Evolutionary conservation across 2,888 invertebrate genomes (phyloP).

Genomic region (Megamerina dolium): DNA sequence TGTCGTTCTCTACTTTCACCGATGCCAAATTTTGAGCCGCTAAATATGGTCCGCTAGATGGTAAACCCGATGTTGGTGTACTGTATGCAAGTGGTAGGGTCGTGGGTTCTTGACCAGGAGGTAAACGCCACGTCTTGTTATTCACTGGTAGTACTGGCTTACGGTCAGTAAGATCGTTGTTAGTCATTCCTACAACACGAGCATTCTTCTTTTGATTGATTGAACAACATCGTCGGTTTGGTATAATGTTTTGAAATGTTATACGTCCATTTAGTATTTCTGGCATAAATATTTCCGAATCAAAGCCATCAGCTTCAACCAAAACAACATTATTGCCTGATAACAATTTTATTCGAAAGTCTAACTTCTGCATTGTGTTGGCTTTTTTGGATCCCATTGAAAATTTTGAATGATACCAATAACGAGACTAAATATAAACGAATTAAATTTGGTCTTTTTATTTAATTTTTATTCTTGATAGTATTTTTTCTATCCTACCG

Average conservation of each 20-base stretch:
- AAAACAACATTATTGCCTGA: conserved; percentile 35
- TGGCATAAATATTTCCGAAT: conserved; percentile 40
- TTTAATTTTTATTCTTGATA: too few relatives aligned
- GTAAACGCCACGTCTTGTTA: neutral
- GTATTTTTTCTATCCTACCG: too few relatives aligned
- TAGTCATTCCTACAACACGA: neutral
- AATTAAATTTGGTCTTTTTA: too few relatives aligned
- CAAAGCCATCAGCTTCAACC: conserved; percentile 31
- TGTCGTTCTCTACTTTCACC: neutral
- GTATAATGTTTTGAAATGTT: conserved; percentile 34
- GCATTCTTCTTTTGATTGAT: neutral
- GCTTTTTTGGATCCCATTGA: conserved; percentile 6
- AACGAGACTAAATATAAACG: too few relatives aligned
- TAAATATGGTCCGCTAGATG: neutral
- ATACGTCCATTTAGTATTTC: conserved; percentile 36
- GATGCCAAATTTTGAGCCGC: too few relatives aligned
- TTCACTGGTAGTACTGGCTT: neutral
- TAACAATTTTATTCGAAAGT: conserved; percentile 33
- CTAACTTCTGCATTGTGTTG: conserved; percentile 11
- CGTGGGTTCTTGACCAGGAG: neutral
- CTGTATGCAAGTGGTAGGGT: conserved; percentile 18
- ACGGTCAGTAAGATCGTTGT: neutral
- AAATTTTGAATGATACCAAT: conserved; percentile 9
- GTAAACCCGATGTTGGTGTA: conserved; percentile 10
- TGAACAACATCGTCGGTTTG: conserved; percentile 32